Base-by-base conservation (phyloP, 1,140 invertebrate species). In the Neodiprion virginianus region DNA sequence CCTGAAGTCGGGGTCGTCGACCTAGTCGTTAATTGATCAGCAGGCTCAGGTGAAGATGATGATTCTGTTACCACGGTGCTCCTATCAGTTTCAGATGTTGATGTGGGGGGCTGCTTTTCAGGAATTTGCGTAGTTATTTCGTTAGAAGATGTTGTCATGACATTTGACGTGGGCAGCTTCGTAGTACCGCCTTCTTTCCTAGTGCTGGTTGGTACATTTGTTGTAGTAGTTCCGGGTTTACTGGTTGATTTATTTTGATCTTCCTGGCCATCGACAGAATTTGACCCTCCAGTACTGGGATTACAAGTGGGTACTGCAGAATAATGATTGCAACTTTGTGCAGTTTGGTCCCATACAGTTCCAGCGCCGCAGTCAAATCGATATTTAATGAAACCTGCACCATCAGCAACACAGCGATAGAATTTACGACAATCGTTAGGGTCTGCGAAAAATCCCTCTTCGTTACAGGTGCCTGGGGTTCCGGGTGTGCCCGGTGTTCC, bases 361-460 rank as follows among this genome's bases (percentile, higher is more conserved):
- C 92, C 92, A 73, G 91, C 89, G 1, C 91, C 91, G 83, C 93
- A 94, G 28, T 84, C 85, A 85, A 93, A 94, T 70, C 92, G 88
- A 81, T 92, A 92, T 79, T 89, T 89, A 48, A 79, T 89, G 78
- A 88, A 93, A 65, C 87, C 88, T 8, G 89, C 90, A 73, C 89
- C 84, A 70, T 80, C 70, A 40, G 90, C 90, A 3, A 93, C 91
- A 81, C 93, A 94, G 72, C 93, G 88, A 80, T 93, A 93, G 80
- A 94, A 94, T 79, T 91, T 92, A 71, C 89, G 87, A 78, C 93
- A 94, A 77, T 94, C 88, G 21, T 88, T 87, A 50, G 86, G 80
- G 79, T 93, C 89, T 8, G 89, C 88, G 75, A 91, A 85, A 80
- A 93, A 94, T 53, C 90, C 90, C 81, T 90, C 90, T 76, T 61